Conservation (phyloP, 2,888 invertebrate genomes). For the Globia sparganii region DNA sequence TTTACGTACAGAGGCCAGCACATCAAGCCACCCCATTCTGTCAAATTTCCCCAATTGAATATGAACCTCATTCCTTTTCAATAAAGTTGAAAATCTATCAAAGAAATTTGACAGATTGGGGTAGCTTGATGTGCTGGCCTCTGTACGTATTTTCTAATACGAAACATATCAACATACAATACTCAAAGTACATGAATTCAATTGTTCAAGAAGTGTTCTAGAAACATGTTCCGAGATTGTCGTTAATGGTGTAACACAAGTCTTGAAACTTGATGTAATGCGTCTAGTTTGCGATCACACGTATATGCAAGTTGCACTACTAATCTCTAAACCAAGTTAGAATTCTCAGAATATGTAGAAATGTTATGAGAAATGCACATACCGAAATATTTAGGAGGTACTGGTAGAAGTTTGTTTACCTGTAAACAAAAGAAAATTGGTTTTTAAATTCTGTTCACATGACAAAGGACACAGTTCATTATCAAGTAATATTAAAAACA, state of each 20-base stretch:
- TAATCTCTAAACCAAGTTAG: slow-evolving; percentile 27
- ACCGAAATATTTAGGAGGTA: neutral
- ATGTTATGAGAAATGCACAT: slow-evolving; percentile 15
- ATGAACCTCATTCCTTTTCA: no score
- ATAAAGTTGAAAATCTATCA: no score
- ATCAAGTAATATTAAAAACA: neutral
- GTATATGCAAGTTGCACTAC: slow-evolving; percentile 41
- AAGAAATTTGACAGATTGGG: no score
- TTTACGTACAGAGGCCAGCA: no score
- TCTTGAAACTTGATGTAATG: slow-evolving; percentile 46
- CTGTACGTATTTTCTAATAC: neutral
- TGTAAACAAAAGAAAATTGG: slow-evolving; percentile 32
- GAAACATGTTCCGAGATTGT: slow-evolving; percentile 23
- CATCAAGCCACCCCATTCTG: no score
- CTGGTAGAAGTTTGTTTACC: slow-evolving; percentile 22
- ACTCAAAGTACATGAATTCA: slow-evolving; percentile 14
- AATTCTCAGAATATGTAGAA: slow-evolving; percentile 1
- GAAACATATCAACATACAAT: slow-evolving; percentile 6
- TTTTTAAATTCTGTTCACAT: neutral
- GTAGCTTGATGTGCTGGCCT: no score
- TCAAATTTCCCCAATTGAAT: no score
- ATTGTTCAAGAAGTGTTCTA: slow-evolving; percentile 12
- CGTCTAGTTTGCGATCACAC: slow-evolving; percentile 36
- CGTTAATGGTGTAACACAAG: slow-evolving; percentile 28
- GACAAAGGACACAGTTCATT: neutral